phyloP scores from a whole-genome alignment of 2,113 vertebrate genomes.

The Athene cunicularia region DNA sequence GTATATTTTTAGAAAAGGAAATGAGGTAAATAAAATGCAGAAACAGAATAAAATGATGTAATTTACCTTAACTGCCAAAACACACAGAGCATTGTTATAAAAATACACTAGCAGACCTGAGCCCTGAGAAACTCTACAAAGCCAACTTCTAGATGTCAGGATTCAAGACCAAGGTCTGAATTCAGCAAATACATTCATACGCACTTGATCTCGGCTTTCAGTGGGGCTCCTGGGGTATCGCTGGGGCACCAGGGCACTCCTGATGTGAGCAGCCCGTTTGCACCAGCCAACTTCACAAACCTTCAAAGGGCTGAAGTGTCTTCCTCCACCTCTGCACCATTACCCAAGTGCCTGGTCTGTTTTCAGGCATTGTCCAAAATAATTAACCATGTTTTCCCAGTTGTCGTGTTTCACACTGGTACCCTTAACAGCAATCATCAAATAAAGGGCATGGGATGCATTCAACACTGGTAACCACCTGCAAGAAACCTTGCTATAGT shows the following conservation, averaged over 20 bases:
- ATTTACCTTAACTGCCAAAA: constrained; percentile 42
- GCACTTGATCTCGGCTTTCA: not conserved
- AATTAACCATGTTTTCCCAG: not conserved
- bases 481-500: not conserved
- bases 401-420: not conserved
- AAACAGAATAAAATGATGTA: constrained; percentile 32
- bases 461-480: not conserved
- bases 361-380: not conserved
- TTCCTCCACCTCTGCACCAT: not conserved
- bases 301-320: not conserved
- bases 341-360: not conserved
- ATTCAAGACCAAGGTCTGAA: not conserved
- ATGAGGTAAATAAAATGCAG: constrained; percentile 26
- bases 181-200: not conserved
- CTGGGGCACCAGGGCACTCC: not conserved
- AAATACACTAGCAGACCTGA: constrained; percentile 6
- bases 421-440: not conserved
- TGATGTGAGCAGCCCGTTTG: not conserved
- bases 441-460: not conserved
- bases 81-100: constrained; percentile 1
- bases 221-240: not conserved
- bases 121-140: not conserved
- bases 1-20: constrained; percentile 49
- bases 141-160: not conserved
- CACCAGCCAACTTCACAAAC: not conserved